Base-by-base conservation (phyloP, 92 coral and sea anemone genomes). In the Epizoanthus illoricatus region DNA sequence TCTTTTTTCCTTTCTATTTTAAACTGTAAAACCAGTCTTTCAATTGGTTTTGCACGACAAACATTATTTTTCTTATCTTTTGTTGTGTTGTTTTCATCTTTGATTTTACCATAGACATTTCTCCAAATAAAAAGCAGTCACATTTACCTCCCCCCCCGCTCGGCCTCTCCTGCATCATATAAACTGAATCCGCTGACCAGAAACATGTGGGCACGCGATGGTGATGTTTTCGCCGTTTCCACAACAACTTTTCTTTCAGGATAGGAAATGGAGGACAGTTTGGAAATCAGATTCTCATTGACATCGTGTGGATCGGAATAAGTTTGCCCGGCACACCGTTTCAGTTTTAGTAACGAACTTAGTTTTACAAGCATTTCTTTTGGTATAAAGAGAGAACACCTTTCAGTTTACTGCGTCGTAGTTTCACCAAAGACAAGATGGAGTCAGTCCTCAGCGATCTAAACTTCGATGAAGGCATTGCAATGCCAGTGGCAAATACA, bases 381-480 rank as follows among this genome's bases (percentile, higher is more conserved):
- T 52, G 56, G 56, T 52, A 52, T 52, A 52, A 11, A 52, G 56
- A 13, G 11, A 52, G 36, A 5, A 52, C 12, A 0, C 56, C 17
- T 71, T 43, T 9, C 73, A 2, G 36, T n/a, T 73, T 81, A 56
- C 63, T 21, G 20, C 54, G 72, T 43, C 43, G 66, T 21, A 40
- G 67, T 36, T 54, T 36, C 15, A 57, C 52, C 68, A 1, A 73
- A 58, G 80, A 63, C 88, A 87, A 92, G 71, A 95, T 95, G 98
- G 98, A 95, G 66, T 92, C 89, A 17, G 89, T 95, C 42, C 75
- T 89, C 70, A 91, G 97, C 75, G 97, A 95, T 65, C 41, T 95
- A 87, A 89, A 94, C 87, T 89, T 95, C 84, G 98, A 95, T 84
- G 98, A 95, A 86, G 98, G 98, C 71, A 95, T 95, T 85, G 97